phyloP scores from a whole-genome alignment of 2,888 invertebrate species.

The Eugnorisma glareosa region DNA sequence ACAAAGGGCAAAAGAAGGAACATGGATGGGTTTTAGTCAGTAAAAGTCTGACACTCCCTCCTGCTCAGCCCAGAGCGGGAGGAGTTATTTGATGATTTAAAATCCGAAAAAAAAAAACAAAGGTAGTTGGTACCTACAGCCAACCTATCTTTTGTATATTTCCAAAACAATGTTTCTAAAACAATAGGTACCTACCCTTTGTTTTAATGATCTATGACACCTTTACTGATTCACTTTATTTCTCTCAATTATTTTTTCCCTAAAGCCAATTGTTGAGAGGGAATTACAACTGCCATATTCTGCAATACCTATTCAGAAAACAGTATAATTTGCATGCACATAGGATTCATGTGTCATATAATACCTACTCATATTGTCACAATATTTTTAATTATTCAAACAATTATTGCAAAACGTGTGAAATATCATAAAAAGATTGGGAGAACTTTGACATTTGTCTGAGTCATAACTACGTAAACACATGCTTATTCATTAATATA shows the following conservation, averaged over 20 bases:
- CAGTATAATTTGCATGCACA: neutral
- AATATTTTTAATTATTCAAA: conserved; percentile 14
- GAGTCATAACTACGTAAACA: conserved; percentile 7
- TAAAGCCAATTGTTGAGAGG: conserved; percentile 9
- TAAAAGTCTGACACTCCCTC: no score
- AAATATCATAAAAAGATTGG: neutral
- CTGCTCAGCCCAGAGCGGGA: no score
- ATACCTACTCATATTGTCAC: neutral
- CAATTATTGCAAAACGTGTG: conserved; percentile 27
- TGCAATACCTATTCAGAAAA: conserved; percentile 14
- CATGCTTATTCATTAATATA: conserved; percentile 6
- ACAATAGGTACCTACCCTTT: conserved; percentile 11
- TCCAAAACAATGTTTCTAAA: neutral
- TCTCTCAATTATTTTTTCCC: conserved; percentile 17
- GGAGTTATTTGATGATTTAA: no score
- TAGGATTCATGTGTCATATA: conserved; percentile 13
- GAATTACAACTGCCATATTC: conserved; percentile 24
- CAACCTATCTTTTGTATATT: neutral
- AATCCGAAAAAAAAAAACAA: no score
- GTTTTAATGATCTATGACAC: neutral
- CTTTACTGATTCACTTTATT: conserved; percentile 26
- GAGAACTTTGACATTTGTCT: conserved; percentile 3
- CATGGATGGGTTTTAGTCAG: no score
- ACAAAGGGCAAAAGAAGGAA: no score
- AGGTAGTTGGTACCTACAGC: neutral